phyloP scores from a whole-genome alignment of 2,797 vertebrate species.

The Semotilus atromaculatus region DNA sequence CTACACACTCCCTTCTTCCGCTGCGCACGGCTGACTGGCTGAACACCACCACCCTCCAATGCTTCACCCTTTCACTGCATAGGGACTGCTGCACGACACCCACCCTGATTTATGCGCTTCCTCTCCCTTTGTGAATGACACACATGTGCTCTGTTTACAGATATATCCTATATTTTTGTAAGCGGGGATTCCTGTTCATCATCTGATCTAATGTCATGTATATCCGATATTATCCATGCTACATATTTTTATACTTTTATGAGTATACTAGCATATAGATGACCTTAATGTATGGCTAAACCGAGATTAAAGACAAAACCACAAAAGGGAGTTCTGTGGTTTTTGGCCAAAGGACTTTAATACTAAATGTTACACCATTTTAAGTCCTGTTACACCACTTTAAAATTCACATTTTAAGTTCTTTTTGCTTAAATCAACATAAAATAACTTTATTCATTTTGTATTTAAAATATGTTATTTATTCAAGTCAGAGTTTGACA shows the following conservation, averaged over 20 bases:
- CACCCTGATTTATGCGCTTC: conserved; percentile 2
- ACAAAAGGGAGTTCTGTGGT: neutral
- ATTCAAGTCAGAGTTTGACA: neutral
- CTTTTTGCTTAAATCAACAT: neutral
- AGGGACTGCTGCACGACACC: conserved; percentile 46
- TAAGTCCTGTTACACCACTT: neutral
- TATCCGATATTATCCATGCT: neutral
- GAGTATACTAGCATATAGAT: neutral
- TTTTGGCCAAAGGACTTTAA: neutral
- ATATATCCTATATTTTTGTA: neutral
- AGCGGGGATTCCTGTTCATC: neutral
- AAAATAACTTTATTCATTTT: neutral
- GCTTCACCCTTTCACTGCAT: conserved; percentile 25
- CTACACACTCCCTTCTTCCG: neutral
- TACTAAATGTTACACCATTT: neutral
- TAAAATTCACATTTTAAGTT: neutral
- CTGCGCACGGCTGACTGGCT: conserved; percentile 68
- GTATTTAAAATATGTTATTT: neutral
- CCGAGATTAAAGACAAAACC: neutral
- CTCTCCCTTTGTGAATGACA: conserved; percentile 14
- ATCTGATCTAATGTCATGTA: neutral
- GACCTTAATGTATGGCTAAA: neutral
- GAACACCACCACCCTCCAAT: conserved; percentile 45
- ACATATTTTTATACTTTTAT: neutral
- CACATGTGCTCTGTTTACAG: neutral